Percentiles rank a stretch among this genome's conserved stretches.
Conservation (phyloP, 2,888 invertebrate species). For the Magallana nippona region DNA sequence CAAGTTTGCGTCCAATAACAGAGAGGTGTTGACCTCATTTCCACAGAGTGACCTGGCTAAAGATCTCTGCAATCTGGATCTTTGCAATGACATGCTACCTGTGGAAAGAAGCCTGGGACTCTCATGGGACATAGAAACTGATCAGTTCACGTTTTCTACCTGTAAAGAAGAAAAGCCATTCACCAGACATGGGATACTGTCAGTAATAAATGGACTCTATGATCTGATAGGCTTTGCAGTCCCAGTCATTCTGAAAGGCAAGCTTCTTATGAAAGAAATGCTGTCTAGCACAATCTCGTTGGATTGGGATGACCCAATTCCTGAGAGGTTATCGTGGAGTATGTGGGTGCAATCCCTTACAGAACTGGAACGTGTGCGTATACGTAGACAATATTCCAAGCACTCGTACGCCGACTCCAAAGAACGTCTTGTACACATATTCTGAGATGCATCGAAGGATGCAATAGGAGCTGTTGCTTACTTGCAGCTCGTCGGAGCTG, state of each 20-base stretch:
- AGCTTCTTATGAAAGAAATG: slow-evolving; percentile 35
- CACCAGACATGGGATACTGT: slow-evolving; percentile 13
- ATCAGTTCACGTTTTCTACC: neutral
- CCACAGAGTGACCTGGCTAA: slow-evolving; percentile 7
- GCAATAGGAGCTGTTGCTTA: slow-evolving; percentile 29
- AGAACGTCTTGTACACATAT: neutral
- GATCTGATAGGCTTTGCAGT: slow-evolving; percentile 30
- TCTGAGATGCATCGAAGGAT: slow-evolving; percentile 25
- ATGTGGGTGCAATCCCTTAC: neutral
- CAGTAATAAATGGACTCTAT: slow-evolving; percentile 17
- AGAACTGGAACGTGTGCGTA: neutral
- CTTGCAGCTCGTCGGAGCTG: neutral
- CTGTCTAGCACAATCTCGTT: neutral
- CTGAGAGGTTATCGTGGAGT: slow-evolving; percentile 7
- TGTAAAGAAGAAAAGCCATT: slow-evolving; percentile 16
- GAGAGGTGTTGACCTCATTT: slow-evolving; percentile 32
- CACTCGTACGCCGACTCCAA: slow-evolving; percentile 25
- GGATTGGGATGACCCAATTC: slow-evolving; percentile 29
- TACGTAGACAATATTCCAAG: neutral
- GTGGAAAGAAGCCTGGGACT: slow-evolving; percentile 19
- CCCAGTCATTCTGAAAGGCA: slow-evolving; percentile 20
- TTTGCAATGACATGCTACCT: too few relatives aligned
- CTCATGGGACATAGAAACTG: slow-evolving; percentile 21
- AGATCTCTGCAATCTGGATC: slow-evolving; percentile 20
- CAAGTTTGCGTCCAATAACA: slow-evolving; percentile 35